Conservation (phyloP, 2,113 vertebrate genomes). For the Apistogramma diplotaenia region DNA sequence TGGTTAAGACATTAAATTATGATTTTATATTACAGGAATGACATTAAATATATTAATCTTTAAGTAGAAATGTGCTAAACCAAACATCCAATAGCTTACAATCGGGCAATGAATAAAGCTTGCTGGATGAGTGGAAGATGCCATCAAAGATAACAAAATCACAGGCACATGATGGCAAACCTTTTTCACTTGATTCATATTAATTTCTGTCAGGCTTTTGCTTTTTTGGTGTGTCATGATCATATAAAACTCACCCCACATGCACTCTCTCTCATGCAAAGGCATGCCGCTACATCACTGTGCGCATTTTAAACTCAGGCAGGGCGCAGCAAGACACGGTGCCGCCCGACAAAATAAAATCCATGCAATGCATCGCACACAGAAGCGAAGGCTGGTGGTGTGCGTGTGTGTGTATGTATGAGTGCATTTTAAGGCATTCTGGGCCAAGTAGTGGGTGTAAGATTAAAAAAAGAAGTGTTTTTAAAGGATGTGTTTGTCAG, state of each 20-base stretch:
- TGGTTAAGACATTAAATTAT: slow-evolving; percentile 56
- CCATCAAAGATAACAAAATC: slow-evolving; percentile 17
- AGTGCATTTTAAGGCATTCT: background rate
- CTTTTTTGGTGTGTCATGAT: slow-evolving; percentile 47
- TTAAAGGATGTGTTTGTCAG: background rate
- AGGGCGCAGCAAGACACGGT: background rate
- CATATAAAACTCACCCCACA: slow-evolving; percentile 18
- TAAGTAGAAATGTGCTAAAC: slow-evolving; percentile 1
- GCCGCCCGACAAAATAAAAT: slow-evolving; percentile 1
- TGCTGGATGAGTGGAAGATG: slow-evolving; percentile 10
- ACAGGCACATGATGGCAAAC: slow-evolving; percentile 35
- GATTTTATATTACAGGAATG: slow-evolving; percentile 58
- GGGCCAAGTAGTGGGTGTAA: background rate
- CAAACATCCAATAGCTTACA: background rate
- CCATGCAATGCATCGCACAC: slow-evolving; percentile 1
- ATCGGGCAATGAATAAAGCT: slow-evolving; percentile 42
- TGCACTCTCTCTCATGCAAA: slow-evolving; percentile 52
- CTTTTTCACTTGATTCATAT: background rate
- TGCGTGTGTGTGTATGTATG: background rate
- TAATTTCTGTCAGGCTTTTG: slow-evolving; percentile 1
- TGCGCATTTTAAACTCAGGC: background rate
- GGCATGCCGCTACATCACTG: slow-evolving; percentile 32
- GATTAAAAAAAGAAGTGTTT: too few relatives aligned
- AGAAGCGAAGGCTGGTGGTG: slow-evolving; percentile 8
- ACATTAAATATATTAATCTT: slow-evolving; percentile 70